These are phyloP conservation scores for Drosophila trapezifrons DNA, from an alignment of 1,140 invertebrate genomes.

Conservation along the genomic window DNA sequence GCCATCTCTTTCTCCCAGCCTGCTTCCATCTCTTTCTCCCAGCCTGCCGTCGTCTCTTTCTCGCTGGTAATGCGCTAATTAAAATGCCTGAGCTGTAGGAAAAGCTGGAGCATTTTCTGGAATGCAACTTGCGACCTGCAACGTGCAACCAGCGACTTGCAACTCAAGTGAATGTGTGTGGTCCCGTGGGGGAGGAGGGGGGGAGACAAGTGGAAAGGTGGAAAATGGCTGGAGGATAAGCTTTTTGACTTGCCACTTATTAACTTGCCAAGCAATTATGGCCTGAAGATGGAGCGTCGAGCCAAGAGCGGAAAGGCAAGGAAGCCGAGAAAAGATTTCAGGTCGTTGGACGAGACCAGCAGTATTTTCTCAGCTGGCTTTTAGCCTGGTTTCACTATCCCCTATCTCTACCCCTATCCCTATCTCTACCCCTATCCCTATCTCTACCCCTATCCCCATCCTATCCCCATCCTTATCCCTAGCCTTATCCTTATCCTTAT, in stretches of 20 bases:
- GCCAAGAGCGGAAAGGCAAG: conserved; percentile 34
- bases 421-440: no score
- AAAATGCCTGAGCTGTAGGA: conserved; percentile 50
- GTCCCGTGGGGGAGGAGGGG: conserved; percentile 4
- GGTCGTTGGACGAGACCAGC: conserved; percentile 34
- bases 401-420: not conserved
- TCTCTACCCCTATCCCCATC: not conserved
- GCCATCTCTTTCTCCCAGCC: no score
- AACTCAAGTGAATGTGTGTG: conserved; percentile 7
- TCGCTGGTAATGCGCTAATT: conserved; percentile 70
- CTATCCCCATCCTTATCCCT: conserved; percentile 11
- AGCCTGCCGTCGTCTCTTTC: no score
- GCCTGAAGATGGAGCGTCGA: conserved; percentile 38
- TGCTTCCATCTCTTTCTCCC: no score
- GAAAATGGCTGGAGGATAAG: conserved; percentile 46
- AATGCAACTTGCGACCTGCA: conserved; percentile 26
- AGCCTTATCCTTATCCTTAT: conserved; percentile 29
- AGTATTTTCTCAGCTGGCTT: conserved; percentile 52
- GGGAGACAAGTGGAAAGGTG: conserved; percentile 15
- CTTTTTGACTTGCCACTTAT: conserved; percentile 72
- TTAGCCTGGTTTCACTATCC: conserved; percentile 58
- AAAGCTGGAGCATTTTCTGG: conserved; percentile 19
- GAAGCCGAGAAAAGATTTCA: conserved; percentile 54
- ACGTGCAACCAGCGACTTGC: conserved; percentile 14
- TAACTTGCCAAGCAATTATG: conserved; percentile 77